phyloP scores from a whole-genome alignment of 1,140 invertebrate genomes.

The Sycophila sp. region DNA sequence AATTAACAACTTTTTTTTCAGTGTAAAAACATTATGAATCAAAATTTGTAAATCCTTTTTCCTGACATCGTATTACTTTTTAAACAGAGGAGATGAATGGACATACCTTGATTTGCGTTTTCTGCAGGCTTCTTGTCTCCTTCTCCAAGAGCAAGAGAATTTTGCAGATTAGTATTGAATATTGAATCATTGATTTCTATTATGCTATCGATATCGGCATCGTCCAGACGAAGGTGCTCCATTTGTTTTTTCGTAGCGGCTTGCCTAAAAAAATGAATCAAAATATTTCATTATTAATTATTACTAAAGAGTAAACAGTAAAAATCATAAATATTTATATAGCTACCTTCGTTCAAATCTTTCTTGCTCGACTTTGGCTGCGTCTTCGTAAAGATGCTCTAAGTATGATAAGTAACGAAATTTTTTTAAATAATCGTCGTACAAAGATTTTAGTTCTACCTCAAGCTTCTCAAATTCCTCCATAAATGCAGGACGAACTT shows the following conservation, averaged over 20 bases:
- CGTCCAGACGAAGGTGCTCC: conserved; percentile 65
- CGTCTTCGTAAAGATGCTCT: conserved; percentile 80
- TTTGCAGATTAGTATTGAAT: conserved; percentile 57
- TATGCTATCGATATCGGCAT: conserved; percentile 61
- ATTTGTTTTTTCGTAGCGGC: conserved; percentile 66
- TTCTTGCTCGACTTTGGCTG: conserved; percentile 76
- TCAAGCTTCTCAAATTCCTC: conserved; percentile 95
- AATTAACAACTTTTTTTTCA: too few relatives aligned
- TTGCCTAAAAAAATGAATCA: conserved; percentile 51
- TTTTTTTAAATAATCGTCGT: conserved; percentile 88
- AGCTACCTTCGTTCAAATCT: conserved; percentile 69
- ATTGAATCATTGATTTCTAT: conserved; percentile 61
- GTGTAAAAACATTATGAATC: too few relatives aligned
- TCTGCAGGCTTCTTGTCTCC: conserved; percentile 50
- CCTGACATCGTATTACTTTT: too few relatives aligned
- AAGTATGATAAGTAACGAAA: conserved; percentile 88
- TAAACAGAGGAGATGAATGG: too few relatives aligned
- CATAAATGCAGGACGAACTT: conserved; percentile 97
- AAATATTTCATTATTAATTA: not conserved
- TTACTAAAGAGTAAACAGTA: not conserved
- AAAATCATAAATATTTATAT: not conserved
- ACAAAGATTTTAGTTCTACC: conserved; percentile 83
- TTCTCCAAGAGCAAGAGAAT: conserved; percentile 46
- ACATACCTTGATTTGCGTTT: conserved; percentile 49
- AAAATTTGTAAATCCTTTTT: too few relatives aligned